phyloP scores from a whole-genome alignment of 2,888 invertebrate species.

The Colletes collaris region DNA sequence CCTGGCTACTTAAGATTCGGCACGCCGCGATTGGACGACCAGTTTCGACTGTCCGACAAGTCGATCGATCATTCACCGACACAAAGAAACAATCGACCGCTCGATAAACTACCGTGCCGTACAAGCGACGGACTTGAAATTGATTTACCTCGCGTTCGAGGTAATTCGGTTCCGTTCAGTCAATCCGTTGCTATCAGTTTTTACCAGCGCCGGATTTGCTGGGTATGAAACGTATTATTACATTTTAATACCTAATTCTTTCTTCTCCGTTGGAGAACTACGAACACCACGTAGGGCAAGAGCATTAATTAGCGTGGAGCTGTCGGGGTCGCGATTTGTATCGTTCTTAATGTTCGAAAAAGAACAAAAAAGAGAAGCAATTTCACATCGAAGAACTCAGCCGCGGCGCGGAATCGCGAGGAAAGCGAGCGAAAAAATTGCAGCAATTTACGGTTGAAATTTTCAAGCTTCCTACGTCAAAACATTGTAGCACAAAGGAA shows the following conservation, averaged over 20 bases:
- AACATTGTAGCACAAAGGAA: not conserved
- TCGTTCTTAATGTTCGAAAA: too few relatives aligned
- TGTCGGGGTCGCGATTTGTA: too few relatives aligned
- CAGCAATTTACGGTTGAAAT: conserved; percentile 3
- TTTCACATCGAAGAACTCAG: not conserved
- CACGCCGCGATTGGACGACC: conserved; percentile 68
- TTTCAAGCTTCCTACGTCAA: not conserved
- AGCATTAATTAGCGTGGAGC: too few relatives aligned
- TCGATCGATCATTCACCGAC: conserved; percentile 72
- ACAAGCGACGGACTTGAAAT: conserved; percentile 40
- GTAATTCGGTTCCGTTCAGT: conserved; percentile 29
- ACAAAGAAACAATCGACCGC: conserved; percentile 70
- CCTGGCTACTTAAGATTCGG: conserved; percentile 69
- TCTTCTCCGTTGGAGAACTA: too few relatives aligned
- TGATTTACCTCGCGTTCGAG: conserved; percentile 36
- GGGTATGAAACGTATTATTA: not conserved
- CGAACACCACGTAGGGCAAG: too few relatives aligned
- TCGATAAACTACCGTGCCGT: conserved; percentile 48
- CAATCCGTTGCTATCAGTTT: conserved; percentile 16
- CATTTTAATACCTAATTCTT: too few relatives aligned
- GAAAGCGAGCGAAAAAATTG: too few relatives aligned
- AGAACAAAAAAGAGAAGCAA: too few relatives aligned
- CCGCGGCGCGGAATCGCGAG: not conserved
- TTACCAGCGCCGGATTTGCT: conserved; percentile 10
- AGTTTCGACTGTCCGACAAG: conserved; percentile 65